A percentile compares a stretch with the other conserved stretches of the same genome.
Evolutionary conservation across 2,113 vertebrate genomes (phyloP).

Genomic region (Chunga burmeisteri): DNA sequence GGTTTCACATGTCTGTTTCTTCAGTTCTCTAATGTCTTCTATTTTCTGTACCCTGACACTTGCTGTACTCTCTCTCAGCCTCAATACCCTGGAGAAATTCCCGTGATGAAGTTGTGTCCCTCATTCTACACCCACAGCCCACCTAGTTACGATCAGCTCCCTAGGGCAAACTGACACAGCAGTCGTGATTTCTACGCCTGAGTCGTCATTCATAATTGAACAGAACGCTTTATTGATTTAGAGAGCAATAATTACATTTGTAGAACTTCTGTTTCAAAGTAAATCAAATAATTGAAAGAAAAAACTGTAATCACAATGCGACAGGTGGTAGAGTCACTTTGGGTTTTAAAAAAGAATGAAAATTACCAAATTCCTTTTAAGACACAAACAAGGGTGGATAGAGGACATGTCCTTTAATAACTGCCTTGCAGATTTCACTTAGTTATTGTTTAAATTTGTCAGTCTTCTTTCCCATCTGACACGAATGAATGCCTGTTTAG

Average conservation of each 20-base stretch:
- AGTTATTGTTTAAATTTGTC: background rate
- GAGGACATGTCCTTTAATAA: background rate
- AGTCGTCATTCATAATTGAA: constrained; percentile 46
- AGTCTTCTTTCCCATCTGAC: background rate
- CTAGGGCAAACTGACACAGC: constrained; percentile 29
- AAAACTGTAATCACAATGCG: background rate
- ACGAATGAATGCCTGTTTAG: background rate
- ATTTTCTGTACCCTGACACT: background rate
- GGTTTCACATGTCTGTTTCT: background rate
- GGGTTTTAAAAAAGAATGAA: background rate
- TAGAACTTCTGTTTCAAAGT: background rate
- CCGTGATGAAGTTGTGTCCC: background rate
- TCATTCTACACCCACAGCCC: constrained; percentile 24
- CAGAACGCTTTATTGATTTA: constrained; percentile 24
- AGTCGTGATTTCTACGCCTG: background rate
- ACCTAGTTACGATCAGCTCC: constrained; percentile 27
- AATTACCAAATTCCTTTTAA: background rate
- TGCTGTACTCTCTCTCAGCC: background rate
- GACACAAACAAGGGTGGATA: background rate
- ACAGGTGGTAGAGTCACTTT: background rate
- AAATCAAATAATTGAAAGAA: constrained; percentile 43
- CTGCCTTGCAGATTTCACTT: background rate
- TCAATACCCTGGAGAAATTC: constrained; percentile 25
- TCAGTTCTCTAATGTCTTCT: background rate
- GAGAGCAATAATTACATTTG: constrained; percentile 49